Conservation (phyloP, 2,113 vertebrate genomes). For the Pipa parva region DNA sequence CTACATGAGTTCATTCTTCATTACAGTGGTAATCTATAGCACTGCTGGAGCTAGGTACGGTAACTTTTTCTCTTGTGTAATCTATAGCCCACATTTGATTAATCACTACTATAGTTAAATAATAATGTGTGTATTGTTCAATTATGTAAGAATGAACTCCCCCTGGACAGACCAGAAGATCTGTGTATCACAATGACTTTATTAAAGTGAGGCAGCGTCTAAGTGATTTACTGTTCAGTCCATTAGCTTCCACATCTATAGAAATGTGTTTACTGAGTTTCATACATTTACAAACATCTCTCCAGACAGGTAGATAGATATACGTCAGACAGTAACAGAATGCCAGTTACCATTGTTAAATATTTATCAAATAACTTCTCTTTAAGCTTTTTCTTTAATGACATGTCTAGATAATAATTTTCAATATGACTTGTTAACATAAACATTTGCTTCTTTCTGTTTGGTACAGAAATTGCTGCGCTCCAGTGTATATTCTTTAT, state of each 20-base stretch:
- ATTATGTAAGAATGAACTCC: slow-evolving; percentile 23
- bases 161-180: not conserved
- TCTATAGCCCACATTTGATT: slow-evolving; percentile 10
- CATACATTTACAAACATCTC: slow-evolving; percentile 10
- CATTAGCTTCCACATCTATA: slow-evolving; percentile 2
- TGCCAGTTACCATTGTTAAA: not conserved
- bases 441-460: not conserved
- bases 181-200: slow-evolving; percentile 19
- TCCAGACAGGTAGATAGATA: not conserved
- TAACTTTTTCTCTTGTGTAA: too few relatives aligned
- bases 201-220: slow-evolving; percentile 14
- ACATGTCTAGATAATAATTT: not conserved
- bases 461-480: too few relatives aligned
- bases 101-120: slow-evolving; percentile 14
- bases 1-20: slow-evolving; percentile 14
- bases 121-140: slow-evolving; percentile 18
- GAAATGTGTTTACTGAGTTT: slow-evolving; percentile 14
- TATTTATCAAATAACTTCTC: not conserved
- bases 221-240: slow-evolving; percentile 17
- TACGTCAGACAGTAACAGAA: not conserved
- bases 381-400: not conserved
- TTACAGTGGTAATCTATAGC: not conserved
- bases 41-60: too few relatives aligned
- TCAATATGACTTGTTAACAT: not conserved
- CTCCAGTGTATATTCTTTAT: too few relatives aligned